Percentiles rank a stretch among this genome's conserved stretches.
Evolutionary conservation across 2,888 invertebrate species (phyloP).

Genomic region (Raillietiella orientalis): DNA sequence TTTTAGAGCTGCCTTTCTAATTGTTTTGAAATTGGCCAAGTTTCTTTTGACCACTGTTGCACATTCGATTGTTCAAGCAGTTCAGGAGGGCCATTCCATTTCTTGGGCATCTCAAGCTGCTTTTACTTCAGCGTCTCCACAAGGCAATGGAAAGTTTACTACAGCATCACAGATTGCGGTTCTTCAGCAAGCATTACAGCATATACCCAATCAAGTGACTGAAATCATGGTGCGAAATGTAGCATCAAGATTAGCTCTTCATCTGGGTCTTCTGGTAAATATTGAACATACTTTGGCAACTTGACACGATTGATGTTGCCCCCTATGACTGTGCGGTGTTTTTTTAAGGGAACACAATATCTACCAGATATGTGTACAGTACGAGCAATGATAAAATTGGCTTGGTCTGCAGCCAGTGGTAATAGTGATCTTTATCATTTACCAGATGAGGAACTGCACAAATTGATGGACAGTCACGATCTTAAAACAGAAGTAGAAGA

Average conservation of each 20-base stretch:
- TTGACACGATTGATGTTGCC: background rate
- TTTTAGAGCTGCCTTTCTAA: constrained; percentile 45
- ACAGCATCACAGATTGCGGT: constrained; percentile 12
- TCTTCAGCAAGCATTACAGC: constrained; percentile 48
- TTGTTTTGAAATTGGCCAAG: constrained; percentile 59
- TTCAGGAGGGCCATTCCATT: too few relatives aligned
- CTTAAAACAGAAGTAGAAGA: constrained; percentile 4
- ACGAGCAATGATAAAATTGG: constrained; percentile 28
- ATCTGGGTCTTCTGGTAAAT: constrained; percentile 10
- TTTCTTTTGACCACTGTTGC: constrained; percentile 57
- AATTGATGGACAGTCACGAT: constrained; percentile 12
- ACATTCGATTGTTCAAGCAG: too few relatives aligned
- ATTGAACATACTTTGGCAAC: background rate
- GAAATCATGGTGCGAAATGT: constrained; percentile 57
- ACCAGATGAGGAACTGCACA: constrained; percentile 25
- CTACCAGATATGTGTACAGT: constrained; percentile 24
- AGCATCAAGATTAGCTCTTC: constrained; percentile 45
- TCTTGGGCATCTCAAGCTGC: too few relatives aligned
- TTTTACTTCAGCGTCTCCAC: too few relatives aligned
- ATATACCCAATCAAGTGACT: constrained; percentile 44
- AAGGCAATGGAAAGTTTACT: too few relatives aligned
- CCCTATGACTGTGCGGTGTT: constrained; percentile 4
- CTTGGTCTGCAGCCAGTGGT: constrained; percentile 43
- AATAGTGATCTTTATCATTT: constrained; percentile 24
- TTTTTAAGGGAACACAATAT: constrained; percentile 14